Evolutionary conservation across 1,140 invertebrate genomes (phyloP).

Genomic region (Phymastichus coffea): DNA sequence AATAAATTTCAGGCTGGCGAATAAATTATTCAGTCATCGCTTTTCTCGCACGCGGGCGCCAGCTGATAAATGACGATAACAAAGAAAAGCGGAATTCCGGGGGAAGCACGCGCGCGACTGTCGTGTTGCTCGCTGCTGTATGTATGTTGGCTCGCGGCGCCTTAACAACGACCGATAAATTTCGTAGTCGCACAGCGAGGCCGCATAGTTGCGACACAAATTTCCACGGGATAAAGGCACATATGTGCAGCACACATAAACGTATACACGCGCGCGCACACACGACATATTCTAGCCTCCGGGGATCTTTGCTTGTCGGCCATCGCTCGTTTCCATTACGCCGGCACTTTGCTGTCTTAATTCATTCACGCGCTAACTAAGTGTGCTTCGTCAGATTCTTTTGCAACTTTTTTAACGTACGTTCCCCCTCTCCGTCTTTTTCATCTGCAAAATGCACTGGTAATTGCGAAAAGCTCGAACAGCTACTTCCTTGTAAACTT

Average conservation of each 20-base stretch:
- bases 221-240: conserved; percentile 36
- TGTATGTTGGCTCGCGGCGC: conserved; percentile 26
- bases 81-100: conserved; percentile 5
- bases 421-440: too few species aligned
- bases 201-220: conserved; percentile 31
- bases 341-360: too few species aligned
- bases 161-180: conserved; percentile 39
- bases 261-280: conserved; percentile 19
- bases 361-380: too few species aligned
- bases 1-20: not conserved
- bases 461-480: too few species aligned
- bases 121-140: too few species aligned
- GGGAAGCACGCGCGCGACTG: not conserved
- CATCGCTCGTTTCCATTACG: too few species aligned
- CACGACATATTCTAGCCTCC: conserved; percentile 33
- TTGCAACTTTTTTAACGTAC: too few species aligned
- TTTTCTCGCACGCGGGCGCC: not conserved
- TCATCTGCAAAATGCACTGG: too few species aligned
- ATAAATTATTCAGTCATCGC: conserved; percentile 16
- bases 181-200: conserved; percentile 3
- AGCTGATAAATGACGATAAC: conserved; percentile 5
- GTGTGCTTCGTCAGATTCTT: too few species aligned
- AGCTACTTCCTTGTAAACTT: too few species aligned
- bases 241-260: too few species aligned
- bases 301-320: too few species aligned